These are phyloP conservation scores for Chromoteleia sp. DNA, from an alignment of 2,888 invertebrate species.

Conservation along the genomic window DNA sequence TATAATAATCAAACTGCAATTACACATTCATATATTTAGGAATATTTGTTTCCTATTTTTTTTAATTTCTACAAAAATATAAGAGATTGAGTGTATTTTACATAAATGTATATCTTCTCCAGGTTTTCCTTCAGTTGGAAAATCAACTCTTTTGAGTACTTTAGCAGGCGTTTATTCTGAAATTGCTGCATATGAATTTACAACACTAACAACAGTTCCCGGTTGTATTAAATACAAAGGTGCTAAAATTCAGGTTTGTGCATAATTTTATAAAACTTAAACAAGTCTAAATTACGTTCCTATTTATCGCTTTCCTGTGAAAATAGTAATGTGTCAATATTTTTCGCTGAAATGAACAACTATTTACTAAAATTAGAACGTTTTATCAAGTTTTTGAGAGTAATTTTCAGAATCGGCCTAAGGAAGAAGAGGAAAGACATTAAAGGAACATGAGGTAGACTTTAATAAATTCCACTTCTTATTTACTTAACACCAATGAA, in stretches of 20 bases:
- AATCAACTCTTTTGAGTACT: slow-evolving; percentile 98
- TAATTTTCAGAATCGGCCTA: slow-evolving; percentile 41
- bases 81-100: too few relatives aligned
- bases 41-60: not conserved
- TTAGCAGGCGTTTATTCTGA: slow-evolving; percentile 99
- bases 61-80: not conserved
- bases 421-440: slow-evolving; percentile 24
- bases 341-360: not conserved
- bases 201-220: slow-evolving; percentile 99
- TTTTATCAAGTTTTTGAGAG: slow-evolving; percentile 9
- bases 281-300: slow-evolving; percentile 33
- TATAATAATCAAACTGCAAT: too few relatives aligned
- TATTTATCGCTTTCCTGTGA: slow-evolving; percentile 22
- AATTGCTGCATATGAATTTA: slow-evolving; percentile 99
- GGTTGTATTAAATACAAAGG: slow-evolving; percentile 99
- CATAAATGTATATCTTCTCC: slow-evolving; percentile 2
- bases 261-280: slow-evolving; percentile 4
- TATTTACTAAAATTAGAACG: not conserved
- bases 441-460: slow-evolving; percentile 38
- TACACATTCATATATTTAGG: too few relatives aligned
- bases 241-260: slow-evolving; percentile 96
- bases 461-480: slow-evolving; percentile 9
- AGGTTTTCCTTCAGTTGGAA: slow-evolving; percentile 99
- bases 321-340: slow-evolving; percentile 26
- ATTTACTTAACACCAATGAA: slow-evolving; percentile 16